Base-by-base conservation (phyloP, 2,888 invertebrate species). In the Anoncus sp. region DNA sequence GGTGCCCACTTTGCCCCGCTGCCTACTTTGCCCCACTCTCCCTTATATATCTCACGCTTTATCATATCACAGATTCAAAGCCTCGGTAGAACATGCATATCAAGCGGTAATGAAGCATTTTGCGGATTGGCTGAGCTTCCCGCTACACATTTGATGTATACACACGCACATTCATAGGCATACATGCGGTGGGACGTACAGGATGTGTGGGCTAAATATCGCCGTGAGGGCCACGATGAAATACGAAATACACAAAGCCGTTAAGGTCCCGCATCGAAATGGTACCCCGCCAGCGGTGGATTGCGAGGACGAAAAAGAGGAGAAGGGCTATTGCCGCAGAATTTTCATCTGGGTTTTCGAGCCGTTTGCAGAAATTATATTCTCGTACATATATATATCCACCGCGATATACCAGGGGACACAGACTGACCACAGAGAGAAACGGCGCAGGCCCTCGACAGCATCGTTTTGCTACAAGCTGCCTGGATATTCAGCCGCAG, bases 331-430 rank as follows among this genome's bases (percentile, higher is more conserved):
- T 45, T 73, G 77, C 45, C 51, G 70, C 53, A 38, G 49, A 14
- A 77, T 70, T 77, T 66, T 77, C 74, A 74, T 70, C 57, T 43
- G 60, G 40, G 45, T 27, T 73, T 65, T 65, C 65, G 51, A 69
- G 59, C 66, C 40, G 55, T 55, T 55, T 24, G 62, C 35, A 69
- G 59, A 74, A 74, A 74, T n/a, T n/a, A n/a, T 71, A 78, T 78
- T 74, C 59, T 38, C 59, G 70, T 43, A 43, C 38, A 63, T 31
- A 51, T 62, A 20, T 49, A 69, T n/a, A n/a, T n/a, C 38, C 40
- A 47, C 35, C 20, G 47, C 12, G 51, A 16, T 43, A 12, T 40
- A 43, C 47, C 14, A 31, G 35, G 22, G 31, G 43, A 22, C 22
- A 16, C 24, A 43, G 71, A 45, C 62, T 53, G 62, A 62, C 71